Conservation (phyloP, 30 jellyfish, hydroid and myxozoan species). For the Aurelia aurita region DNA sequence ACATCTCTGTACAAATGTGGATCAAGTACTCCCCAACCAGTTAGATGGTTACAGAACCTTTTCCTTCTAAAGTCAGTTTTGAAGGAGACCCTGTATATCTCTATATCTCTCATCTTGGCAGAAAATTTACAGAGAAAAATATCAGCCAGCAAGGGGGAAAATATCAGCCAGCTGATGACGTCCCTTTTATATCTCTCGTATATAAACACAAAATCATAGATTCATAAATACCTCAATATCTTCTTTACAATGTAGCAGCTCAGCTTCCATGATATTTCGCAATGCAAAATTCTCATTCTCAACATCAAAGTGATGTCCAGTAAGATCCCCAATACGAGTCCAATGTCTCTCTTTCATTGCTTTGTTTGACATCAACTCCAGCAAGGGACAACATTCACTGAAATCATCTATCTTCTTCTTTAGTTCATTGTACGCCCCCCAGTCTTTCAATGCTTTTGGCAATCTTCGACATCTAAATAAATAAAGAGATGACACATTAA, state of each 20-base stretch:
- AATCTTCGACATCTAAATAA: slow-evolving; percentile 88
- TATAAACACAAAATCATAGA: too few relatives aligned
- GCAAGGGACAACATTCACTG: slow-evolving; percentile 96
- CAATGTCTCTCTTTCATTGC: slow-evolving; percentile 98
- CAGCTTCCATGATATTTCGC: slow-evolving; percentile 99
- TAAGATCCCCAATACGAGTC: slow-evolving; percentile 88
- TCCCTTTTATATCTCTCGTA: too few relatives aligned
- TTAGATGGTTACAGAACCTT: too few relatives aligned
- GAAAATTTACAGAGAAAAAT: too few relatives aligned
- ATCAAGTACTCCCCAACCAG: too few relatives aligned
- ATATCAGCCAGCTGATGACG: too few relatives aligned
- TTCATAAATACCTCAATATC: slow-evolving; percentile 88
- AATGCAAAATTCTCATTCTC: slow-evolving; percentile 88
- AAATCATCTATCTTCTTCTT: slow-evolving; percentile 94
- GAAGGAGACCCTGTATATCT: too few relatives aligned
- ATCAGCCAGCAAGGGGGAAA: too few relatives aligned
- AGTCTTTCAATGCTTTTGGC: slow-evolving; percentile 96
- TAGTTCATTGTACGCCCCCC: slow-evolving; percentile 96
- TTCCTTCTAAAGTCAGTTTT: too few relatives aligned
- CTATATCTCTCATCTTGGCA: too few relatives aligned
- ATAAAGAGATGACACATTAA: too few relatives aligned
- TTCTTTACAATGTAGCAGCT: slow-evolving; percentile 81
- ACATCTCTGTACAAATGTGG: too few relatives aligned
- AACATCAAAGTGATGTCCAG: slow-evolving; percentile 92
- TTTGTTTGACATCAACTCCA: slow-evolving; percentile 96